phyloP scores from a whole-genome alignment of 2,888 invertebrate species.

The Agriotes lineatus region DNA sequence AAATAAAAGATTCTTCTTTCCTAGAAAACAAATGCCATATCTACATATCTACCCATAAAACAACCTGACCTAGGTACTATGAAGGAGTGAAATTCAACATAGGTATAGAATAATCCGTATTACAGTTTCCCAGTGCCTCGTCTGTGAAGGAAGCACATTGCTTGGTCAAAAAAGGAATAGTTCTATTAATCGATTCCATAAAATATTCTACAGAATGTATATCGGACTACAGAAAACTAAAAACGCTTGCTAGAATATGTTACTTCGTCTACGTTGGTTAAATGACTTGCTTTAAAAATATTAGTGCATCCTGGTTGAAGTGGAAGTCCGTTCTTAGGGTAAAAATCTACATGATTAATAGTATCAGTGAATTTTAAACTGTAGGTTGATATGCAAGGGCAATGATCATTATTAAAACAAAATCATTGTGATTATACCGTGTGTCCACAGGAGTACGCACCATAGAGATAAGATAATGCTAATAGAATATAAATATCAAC shows the following conservation, averaged over 20 bases:
- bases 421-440: slow-evolving; percentile 49
- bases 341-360: slow-evolving; percentile 67
- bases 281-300: slow-evolving; percentile 34
- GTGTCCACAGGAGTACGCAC: slow-evolving; percentile 45
- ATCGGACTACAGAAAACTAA: slow-evolving; percentile 49
- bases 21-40: slow-evolving; percentile 35
- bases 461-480: too few species aligned
- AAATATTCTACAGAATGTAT: slow-evolving; percentile 42
- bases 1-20: slow-evolving; percentile 41
- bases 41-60: neutral
- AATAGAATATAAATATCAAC: too few species aligned
- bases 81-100: slow-evolving; percentile 45
- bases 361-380: slow-evolving; percentile 65
- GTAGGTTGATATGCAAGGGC: slow-evolving; percentile 69
- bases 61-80: slow-evolving; percentile 31
- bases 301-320: slow-evolving; percentile 34
- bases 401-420: slow-evolving; percentile 66
- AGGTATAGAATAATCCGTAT: slow-evolving; percentile 22
- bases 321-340: slow-evolving; percentile 59
- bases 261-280: too few species aligned
- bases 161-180: slow-evolving; percentile 37
- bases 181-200: slow-evolving; percentile 44
- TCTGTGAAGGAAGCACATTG: slow-evolving; percentile 25
- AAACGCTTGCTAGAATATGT: too few species aligned
- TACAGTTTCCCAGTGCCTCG: slow-evolving; percentile 29